phyloP scores from a whole-genome alignment of 2,888 invertebrate genomes.

The Lottia scabra region DNA sequence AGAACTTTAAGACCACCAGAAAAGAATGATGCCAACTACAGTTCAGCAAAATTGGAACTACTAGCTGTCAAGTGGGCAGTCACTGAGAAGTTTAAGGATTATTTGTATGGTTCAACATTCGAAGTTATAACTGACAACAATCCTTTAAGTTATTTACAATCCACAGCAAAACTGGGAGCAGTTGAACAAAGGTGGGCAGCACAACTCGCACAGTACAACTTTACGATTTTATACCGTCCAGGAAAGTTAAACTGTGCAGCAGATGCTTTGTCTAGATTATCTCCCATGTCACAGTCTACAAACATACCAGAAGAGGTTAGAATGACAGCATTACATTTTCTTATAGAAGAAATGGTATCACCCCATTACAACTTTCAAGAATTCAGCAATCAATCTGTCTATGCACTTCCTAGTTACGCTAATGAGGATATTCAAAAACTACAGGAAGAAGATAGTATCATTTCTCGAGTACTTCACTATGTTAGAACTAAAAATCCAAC shows the following conservation, averaged over 20 bases:
- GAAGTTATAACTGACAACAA: slow-evolving; percentile 27
- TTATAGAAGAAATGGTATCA: neutral
- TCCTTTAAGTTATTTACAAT: slow-evolving; percentile 18
- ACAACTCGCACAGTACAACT: slow-evolving; percentile 23
- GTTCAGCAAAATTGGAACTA: too few relatives aligned
- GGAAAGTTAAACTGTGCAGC: slow-evolving; percentile 21
- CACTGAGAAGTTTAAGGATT: too few relatives aligned
- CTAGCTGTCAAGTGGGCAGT: too few relatives aligned
- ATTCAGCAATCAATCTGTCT: neutral
- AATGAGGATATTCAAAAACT: neutral
- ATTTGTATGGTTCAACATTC: slow-evolving; percentile 23
- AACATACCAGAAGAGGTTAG: slow-evolving; percentile 12
- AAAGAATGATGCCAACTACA: too few relatives aligned
- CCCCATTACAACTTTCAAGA: too few relatives aligned
- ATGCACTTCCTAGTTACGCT: neutral
- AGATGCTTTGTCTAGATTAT: slow-evolving; percentile 23
- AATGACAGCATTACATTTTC: slow-evolving; percentile 1
- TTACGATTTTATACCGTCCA: slow-evolving; percentile 19
- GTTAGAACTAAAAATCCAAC: neutral
- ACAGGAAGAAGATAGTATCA: neutral
- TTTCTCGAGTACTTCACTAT: neutral
- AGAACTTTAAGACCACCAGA: too few relatives aligned
- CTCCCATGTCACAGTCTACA: neutral
- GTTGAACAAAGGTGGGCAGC: slow-evolving; percentile 28
- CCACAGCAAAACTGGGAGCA: slow-evolving; percentile 22